Conservation (phyloP, 2,888 invertebrate species). For the Cephonodes hylas region DNA sequence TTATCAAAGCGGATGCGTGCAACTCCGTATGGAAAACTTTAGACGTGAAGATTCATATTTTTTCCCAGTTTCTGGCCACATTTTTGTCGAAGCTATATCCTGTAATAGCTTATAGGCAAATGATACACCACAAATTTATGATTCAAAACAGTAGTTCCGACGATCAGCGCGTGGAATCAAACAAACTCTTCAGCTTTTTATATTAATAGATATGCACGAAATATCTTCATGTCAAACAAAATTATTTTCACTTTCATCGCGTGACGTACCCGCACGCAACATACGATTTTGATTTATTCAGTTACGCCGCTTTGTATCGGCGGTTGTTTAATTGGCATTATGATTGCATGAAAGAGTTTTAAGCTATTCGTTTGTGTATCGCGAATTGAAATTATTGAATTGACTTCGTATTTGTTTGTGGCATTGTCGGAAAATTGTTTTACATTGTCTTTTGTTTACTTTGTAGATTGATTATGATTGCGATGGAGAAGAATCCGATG, state of each 20-base stretch:
- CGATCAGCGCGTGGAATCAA: too few species aligned
- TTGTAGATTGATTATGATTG: background rate
- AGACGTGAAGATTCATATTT: too few species aligned
- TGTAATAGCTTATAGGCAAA: too few species aligned
- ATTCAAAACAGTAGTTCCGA: too few species aligned
- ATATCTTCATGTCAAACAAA: conserved; percentile 35
- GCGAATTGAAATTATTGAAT: conserved; percentile 11
- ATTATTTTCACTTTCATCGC: conserved; percentile 57
- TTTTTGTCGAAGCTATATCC: too few species aligned
- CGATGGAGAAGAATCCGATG: background rate
- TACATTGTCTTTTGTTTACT: background rate
- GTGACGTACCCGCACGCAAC: conserved; percentile 64
- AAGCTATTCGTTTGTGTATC: conserved; percentile 8
- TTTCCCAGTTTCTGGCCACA: too few species aligned
- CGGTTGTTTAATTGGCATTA: conserved; percentile 47
- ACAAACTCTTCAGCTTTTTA: too few species aligned
- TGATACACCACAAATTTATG: too few species aligned
- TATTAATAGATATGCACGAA: conserved; percentile 50
- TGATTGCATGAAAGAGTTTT: conserved; percentile 33
- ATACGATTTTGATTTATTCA: conserved; percentile 57
- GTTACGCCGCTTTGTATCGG: conserved; percentile 41
- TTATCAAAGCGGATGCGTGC: too few species aligned
- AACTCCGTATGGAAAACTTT: too few species aligned
- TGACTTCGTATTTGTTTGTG: conserved; percentile 9
- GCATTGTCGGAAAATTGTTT: background rate